Conservation (phyloP, 2,113 vertebrate genomes). For the Etia nguti region DNA sequence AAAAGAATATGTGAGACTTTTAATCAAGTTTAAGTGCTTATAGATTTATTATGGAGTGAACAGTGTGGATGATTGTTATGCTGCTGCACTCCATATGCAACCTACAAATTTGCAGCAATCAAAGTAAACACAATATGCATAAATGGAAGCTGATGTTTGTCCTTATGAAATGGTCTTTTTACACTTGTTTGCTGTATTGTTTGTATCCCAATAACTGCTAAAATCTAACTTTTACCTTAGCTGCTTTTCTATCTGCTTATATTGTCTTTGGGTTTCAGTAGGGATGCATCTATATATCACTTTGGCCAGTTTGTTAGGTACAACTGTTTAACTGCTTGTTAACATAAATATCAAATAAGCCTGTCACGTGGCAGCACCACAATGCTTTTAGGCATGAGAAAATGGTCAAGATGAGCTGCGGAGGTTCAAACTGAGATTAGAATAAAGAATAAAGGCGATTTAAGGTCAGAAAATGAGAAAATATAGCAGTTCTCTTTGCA, state of each 20-base stretch:
- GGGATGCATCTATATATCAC: not conserved
- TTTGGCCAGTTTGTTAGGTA: not conserved
- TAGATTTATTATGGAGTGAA: not conserved
- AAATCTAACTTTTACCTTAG: not conserved
- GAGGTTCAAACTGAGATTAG: not conserved
- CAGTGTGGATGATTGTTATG: not conserved
- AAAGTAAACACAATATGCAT: not conserved
- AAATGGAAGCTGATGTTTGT: not conserved
- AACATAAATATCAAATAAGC: not conserved
- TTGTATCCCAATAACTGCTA: not conserved
- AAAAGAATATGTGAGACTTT: not conserved
- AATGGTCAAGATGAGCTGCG: not conserved
- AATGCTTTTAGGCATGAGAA: rapidly evolving
- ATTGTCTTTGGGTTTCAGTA: not conserved
- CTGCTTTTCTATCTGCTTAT: not conserved
- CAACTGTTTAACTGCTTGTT: not conserved
- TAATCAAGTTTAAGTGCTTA: not conserved
- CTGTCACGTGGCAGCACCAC: rapidly evolving
- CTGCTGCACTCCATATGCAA: not conserved
- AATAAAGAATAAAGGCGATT: not conserved
- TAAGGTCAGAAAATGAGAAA: not conserved
- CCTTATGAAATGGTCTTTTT: not conserved
- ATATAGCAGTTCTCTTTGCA: not conserved
- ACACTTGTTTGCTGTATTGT: not conserved
- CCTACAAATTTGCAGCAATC: not conserved